Base-by-base conservation (phyloP, 2,888 invertebrate species). In the Ichneumoninae sp. region DNA sequence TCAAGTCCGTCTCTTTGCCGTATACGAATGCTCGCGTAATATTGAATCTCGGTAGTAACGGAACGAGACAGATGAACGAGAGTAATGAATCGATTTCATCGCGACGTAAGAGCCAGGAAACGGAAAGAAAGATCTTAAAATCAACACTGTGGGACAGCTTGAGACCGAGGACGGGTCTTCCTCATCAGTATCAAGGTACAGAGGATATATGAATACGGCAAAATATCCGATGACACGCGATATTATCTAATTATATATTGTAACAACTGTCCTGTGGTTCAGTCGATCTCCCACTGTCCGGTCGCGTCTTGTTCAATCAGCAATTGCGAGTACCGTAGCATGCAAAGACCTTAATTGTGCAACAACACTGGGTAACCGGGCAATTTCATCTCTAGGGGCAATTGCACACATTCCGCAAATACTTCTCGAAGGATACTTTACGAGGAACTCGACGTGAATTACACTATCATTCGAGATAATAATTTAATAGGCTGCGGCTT, bases 161-260 rank as follows among this genome's bases (percentile, higher is more conserved):
- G 76, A 91, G 91, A 83, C 88, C 90, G 70, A 91, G 92, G 89
- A 91, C 89, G 85, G 91, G 91, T 86, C 89, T 92, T 82, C 90
- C 91, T 83, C 92, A 91, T 89, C 92, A 92, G 90, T 92, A 92
- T 91, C 92, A 91, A 92, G 93, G 93, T 92, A 92, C 91, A 90
- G 91, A 91, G 89, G 91, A 91, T 79, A 89, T 88, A 80, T 92
- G 89, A 92, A 90, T 83, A 81, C 83, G 79, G 74, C 40, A 36
- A 52, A n/a, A 13, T 62, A 62, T n/a, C 62, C 36, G 62, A 75
- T 33, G 65, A 65, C 22, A 26, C 57, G 26, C 57, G 57, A 22
- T 13, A 26, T 57, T 13, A 13, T 26, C 4, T 57, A 57, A 57
- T 26, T 47, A 47, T 16, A 47, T 16, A 47, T 47, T 57, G 22